Conservation (phyloP, 2,797 vertebrate genomes). For the Enoplosus armatus region DNA sequence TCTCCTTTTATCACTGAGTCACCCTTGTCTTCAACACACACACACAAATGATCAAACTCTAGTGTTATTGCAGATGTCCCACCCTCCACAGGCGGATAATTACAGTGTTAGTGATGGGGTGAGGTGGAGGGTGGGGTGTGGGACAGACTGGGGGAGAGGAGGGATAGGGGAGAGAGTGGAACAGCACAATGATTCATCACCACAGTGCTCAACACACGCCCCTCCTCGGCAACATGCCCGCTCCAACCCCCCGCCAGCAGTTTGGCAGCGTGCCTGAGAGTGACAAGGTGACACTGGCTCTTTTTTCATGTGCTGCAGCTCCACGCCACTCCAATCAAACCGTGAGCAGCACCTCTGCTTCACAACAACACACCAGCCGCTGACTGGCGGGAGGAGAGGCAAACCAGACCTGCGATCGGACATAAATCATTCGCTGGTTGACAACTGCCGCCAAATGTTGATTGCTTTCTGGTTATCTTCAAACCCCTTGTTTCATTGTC, state of each 20-base stretch:
- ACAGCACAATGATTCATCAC: conserved; percentile 82
- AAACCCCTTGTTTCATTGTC: conserved; percentile 74
- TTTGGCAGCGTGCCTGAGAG: conserved; percentile 84
- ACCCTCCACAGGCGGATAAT: conserved; percentile 81
- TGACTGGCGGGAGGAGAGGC: conserved; percentile 72
- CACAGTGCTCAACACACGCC: conserved; percentile 66
- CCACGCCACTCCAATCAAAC: conserved; percentile 76
- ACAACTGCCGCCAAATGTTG: conserved; percentile 74
- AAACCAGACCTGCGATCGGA: conserved; percentile 64
- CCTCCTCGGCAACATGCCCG: conserved; percentile 68
- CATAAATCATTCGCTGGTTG: conserved; percentile 80
- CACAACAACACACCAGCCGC: conserved; percentile 60
- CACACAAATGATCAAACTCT: conserved; percentile 63
- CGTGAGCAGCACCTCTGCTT: conserved; percentile 72
- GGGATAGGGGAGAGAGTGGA: conserved; percentile 35
- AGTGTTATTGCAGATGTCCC: conserved; percentile 79
- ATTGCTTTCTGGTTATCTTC: conserved; percentile 81
- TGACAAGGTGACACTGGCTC: conserved; percentile 88
- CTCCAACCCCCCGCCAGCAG: conserved; percentile 74
- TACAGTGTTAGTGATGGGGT: conserved; percentile 82
- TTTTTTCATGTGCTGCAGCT: conserved; percentile 75
- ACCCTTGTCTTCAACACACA: conserved; percentile 36
- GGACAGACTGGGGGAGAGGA: conserved; percentile 48
- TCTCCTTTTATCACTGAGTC: conserved; percentile 49
- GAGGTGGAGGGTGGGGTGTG: conserved; percentile 65